phyloP scores from a whole-genome alignment of 1,140 invertebrate genomes.

The Drosophila sucinea region DNA sequence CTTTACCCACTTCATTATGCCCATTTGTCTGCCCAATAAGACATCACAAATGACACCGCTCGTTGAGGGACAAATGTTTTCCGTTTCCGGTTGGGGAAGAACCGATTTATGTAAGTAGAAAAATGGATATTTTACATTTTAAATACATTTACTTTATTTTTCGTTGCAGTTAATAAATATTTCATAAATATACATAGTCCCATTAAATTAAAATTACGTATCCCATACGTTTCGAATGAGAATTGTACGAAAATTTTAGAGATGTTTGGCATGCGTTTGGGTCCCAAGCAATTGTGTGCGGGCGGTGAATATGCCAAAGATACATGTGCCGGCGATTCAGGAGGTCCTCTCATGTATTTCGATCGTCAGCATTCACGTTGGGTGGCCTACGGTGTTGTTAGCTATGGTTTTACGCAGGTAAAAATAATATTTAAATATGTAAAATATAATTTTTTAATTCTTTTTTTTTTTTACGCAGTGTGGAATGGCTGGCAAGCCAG shows the following conservation, averaged over 20 bases:
- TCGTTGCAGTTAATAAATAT: slow-evolving; percentile 79
- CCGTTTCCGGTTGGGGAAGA: slow-evolving; percentile 93
- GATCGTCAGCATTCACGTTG: slow-evolving; percentile 77
- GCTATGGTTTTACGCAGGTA: slow-evolving; percentile 84
- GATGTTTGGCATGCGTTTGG: slow-evolving; percentile 82
- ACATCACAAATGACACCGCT: slow-evolving; percentile 80
- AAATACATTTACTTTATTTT: background rate
- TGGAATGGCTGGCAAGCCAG: slow-evolving; percentile 84
- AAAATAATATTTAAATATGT: no score
- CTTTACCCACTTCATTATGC: slow-evolving; percentile 89
- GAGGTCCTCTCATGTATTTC: slow-evolving; percentile 85
- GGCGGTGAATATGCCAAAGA: slow-evolving; percentile 87
- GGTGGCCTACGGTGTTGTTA: slow-evolving; percentile 85
- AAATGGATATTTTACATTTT: no score
- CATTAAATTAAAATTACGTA: slow-evolving; percentile 77
- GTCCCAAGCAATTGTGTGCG: slow-evolving; percentile 86
- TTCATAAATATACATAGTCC: slow-evolving; percentile 79
- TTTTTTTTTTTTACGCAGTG: slow-evolving; percentile 81
- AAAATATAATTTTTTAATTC: no score
- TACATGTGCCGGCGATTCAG: slow-evolving; percentile 87
- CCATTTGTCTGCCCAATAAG: slow-evolving; percentile 89
- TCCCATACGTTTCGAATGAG: slow-evolving; percentile 70
- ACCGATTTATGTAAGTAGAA: slow-evolving; percentile 85
- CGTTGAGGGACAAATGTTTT: slow-evolving; percentile 84
- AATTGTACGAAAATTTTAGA: slow-evolving; percentile 74